phyloP scores from a whole-genome alignment of 2,888 invertebrate genomes.

The Melangyna quadrimaculata region DNA sequence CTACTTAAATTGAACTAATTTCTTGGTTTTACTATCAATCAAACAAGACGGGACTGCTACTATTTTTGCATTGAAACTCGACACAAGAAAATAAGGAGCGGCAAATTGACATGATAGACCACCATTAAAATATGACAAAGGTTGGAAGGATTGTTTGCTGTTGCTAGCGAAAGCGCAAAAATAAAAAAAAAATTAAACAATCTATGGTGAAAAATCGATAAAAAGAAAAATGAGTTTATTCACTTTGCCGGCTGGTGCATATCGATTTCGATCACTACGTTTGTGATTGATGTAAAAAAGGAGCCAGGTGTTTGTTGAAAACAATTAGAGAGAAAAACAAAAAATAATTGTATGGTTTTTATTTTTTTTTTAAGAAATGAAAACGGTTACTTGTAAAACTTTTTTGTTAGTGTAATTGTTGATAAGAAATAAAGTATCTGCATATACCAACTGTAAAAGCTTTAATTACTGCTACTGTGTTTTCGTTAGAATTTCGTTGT shows the following conservation, averaged over 20 bases:
- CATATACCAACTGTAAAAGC: too few relatives aligned
- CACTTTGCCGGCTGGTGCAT: slow-evolving; percentile 25
- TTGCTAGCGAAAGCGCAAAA: background rate
- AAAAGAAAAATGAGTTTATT: slow-evolving; percentile 25
- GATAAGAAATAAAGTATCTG: too few relatives aligned
- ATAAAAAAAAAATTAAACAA: too few relatives aligned
- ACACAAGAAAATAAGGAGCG: background rate
- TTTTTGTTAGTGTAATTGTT: too few relatives aligned
- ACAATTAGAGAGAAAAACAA: slow-evolving; percentile 2
- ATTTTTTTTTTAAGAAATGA: background rate
- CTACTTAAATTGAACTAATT: slow-evolving; percentile 4
- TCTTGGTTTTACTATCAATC: background rate
- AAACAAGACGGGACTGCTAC: background rate
- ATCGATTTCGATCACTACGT: slow-evolving; percentile 36
- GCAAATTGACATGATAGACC: slow-evolving; percentile 10
- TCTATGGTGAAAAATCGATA: slow-evolving; percentile 14
- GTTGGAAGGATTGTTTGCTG: slow-evolving; percentile 5
- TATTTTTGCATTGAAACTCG: background rate
- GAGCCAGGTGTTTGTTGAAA: slow-evolving; percentile 46
- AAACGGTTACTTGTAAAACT: too few relatives aligned
- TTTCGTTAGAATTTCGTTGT: too few relatives aligned
- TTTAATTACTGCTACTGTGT: too few relatives aligned
- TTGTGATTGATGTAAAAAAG: slow-evolving; percentile 40
- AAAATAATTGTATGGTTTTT: background rate
- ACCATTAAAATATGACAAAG: slow-evolving; percentile 1